Base-by-base conservation (phyloP, 2,888 invertebrate species). In the Rhaphigaster nebulosa region DNA sequence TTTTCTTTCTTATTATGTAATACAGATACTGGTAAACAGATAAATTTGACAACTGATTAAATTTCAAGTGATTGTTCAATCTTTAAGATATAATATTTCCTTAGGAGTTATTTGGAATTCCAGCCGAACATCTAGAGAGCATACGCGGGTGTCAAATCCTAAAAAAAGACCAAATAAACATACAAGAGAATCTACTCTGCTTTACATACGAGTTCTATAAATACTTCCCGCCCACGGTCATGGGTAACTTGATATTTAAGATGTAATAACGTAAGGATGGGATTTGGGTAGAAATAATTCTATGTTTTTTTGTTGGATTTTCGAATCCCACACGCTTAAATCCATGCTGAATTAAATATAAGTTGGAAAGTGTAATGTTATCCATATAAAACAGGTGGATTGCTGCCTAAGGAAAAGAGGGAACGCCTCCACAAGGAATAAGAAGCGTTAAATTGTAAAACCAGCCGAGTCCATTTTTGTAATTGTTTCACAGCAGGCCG, bases 151-250 rank as follows among this genome's bases (percentile, higher is more conserved):
- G 84, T 84, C 84, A 84, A 84, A 84, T 45, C 45, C 84, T 84
- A 84, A 84, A 50, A 84, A 84, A 45, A 84, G 84, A 84, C 41
- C 84, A 45, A 84, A 84, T 84, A 84, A 84, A 84, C 84, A 84
- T 84, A 84, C 84, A 84, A 84, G 84, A 84, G 84, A 84, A 84
- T 45, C 84, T 84, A 84, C 84, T 84, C 84, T 84, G n/a, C 45
- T 84, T 84, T 84, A 84, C 84, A 84, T 84, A 84, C 45, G 45
- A n/a, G 45, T 5, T 41, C 45, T 84, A 84, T 84, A 84, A 84
- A 84, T 84, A 84, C 45, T n/a, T 45, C 45, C 84, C 45, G 45
- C 45, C 45, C 38, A 76, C 70, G 38, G 20, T 38, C 38, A 20
- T 38, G 70, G 34, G 70, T 84, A 84, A 84, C 84, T 84, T 84